phyloP scores from a whole-genome alignment of 2,888 invertebrate genomes.

The Psylliodes chrysocephalus region DNA sequence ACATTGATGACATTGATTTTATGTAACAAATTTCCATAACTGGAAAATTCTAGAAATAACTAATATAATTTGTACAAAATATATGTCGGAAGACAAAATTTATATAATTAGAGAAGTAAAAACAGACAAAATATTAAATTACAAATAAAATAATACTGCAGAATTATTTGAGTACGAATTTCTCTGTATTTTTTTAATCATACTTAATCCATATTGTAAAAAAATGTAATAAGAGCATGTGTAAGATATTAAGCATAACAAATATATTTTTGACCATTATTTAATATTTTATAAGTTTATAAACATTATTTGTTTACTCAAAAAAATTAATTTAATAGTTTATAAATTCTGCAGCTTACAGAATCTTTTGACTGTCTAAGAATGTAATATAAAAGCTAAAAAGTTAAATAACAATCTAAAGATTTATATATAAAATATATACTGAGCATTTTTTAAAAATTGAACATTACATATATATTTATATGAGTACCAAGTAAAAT shows the following conservation, averaged over 20 bases:
- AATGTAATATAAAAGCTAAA: conserved; percentile 46
- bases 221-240: no score
- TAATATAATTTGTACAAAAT: conserved; percentile 20
- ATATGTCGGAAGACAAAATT: conserved; percentile 53
- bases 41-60: conserved; percentile 24
- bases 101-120: conserved; percentile 32
- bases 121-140: conserved; percentile 8
- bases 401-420: conserved; percentile 45
- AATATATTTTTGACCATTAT: no score
- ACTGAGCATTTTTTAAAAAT: conserved; percentile 50
- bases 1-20: conserved; percentile 52
- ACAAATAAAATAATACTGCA: conserved; percentile 24
- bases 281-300: no score
- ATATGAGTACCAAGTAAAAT: conserved; percentile 17
- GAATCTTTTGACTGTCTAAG: conserved; percentile 21
- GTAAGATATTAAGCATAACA: no score
- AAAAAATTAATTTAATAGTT: no score
- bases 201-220: no score
- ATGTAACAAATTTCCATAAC: conserved; percentile 43
- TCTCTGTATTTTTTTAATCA: no score
- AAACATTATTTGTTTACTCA: no score
- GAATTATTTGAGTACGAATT: background rate
- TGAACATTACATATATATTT: conserved; percentile 42
- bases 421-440: conserved; percentile 54
- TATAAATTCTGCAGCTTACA: background rate